Percentiles rank a stretch among this genome's conserved stretches.
Conservation (phyloP, 2,113 vertebrate species). For the Sigmodon hispidus region DNA sequence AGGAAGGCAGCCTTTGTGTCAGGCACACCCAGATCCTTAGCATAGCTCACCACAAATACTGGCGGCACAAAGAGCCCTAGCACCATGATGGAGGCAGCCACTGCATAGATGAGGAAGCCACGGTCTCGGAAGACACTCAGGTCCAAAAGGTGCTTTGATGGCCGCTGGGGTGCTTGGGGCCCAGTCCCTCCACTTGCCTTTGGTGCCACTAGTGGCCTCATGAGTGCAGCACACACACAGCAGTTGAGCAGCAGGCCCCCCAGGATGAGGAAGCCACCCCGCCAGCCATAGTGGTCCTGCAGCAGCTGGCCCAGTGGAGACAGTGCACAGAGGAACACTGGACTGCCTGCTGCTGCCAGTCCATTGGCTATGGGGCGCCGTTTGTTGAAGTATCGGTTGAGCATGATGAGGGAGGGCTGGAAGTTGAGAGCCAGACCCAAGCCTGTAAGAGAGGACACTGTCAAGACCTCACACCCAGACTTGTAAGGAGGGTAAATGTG, state of each 20-base stretch:
- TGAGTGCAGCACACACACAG: conserved; percentile 94
- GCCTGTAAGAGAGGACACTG: conserved; percentile 83
- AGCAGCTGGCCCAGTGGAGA: conserved; percentile 94
- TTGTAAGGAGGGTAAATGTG: not conserved
- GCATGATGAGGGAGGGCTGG: conserved; percentile 97
- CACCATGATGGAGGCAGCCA: conserved; percentile 96
- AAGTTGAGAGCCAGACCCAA: conserved; percentile 96
- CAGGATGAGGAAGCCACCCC: conserved; percentile 95
- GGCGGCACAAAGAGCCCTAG: conserved; percentile 97
- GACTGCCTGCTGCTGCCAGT: conserved; percentile 95
- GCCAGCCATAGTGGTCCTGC: conserved; percentile 93
- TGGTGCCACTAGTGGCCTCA: conserved; percentile 90
- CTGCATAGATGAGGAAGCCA: conserved; percentile 93
- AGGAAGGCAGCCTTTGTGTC: conserved; percentile 94
- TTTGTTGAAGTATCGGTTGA: conserved; percentile 95
- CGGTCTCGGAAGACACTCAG: conserved; percentile 93
- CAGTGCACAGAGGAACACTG: conserved; percentile 94
- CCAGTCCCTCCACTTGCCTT: conserved; percentile 68
- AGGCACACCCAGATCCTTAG: conserved; percentile 92
- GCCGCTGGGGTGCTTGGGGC: conserved; percentile 65
- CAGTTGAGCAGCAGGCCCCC: conserved; percentile 96
- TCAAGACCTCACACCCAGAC: not conserved
- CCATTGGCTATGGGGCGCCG: conserved; percentile 95
- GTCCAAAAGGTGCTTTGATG: conserved; percentile 91
- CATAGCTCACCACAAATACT: conserved; percentile 96